Evolutionary conservation across 2,797 vertebrate genomes (phyloP).

Genomic region (Tragelaphus eurycerus): DNA sequence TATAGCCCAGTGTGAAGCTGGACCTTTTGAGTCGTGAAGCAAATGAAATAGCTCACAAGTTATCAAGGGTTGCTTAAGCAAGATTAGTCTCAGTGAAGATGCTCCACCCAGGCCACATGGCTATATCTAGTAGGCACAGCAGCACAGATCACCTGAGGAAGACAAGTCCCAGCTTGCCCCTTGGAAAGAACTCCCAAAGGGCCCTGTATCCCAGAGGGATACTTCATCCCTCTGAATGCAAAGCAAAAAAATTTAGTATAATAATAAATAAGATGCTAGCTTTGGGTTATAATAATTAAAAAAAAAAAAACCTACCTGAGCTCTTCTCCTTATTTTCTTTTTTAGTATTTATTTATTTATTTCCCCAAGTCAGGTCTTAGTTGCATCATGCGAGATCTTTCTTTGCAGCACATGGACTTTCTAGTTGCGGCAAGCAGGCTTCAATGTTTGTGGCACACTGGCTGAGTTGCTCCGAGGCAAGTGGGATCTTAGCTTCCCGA

Average conservation of each 20-base stretch:
- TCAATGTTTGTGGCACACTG: neutral
- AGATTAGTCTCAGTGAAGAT: neutral
- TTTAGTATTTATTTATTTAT: neutral
- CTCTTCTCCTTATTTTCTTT: neutral
- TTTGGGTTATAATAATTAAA: neutral
- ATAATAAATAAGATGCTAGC: neutral
- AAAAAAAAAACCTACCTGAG: neutral
- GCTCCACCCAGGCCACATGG: neutral
- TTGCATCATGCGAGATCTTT: accelerated
- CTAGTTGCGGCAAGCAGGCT: neutral
- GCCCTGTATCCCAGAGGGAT: neutral
- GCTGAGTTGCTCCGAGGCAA: neutral
- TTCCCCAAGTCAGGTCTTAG: neutral
- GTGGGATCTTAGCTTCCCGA: neutral
- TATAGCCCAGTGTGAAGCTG: neutral
- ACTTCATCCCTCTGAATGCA: neutral
- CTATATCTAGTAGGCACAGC: neutral
- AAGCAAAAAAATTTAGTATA: neutral
- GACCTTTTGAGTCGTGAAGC: neutral
- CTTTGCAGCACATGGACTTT: neutral
- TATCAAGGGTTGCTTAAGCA: neutral
- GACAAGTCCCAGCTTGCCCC: neutral
- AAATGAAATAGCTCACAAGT: neutral
- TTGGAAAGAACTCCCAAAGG: neutral
- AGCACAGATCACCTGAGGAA: neutral